Percentiles rank a stretch among this genome's conserved stretches.
Evolutionary conservation across 2,113 vertebrate genomes (phyloP).

Genomic region (Amphilophus citrinellus): DNA sequence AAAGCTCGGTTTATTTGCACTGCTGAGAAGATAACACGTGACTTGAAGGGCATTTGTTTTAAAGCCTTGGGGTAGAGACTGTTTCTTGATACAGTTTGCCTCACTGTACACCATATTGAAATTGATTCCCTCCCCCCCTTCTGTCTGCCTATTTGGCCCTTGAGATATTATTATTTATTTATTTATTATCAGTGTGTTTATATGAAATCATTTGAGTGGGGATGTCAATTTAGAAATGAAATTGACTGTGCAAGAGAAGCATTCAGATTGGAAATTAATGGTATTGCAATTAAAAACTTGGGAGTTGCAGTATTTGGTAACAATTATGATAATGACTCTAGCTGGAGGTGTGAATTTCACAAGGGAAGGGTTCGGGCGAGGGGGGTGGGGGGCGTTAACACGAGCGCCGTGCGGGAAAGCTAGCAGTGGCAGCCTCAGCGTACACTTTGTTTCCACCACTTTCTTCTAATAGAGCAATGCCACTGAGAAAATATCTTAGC

Average conservation of each 20-base stretch:
- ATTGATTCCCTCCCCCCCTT: conserved; percentile 37
- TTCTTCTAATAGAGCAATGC: conserved; percentile 55
- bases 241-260: conserved; percentile 74
- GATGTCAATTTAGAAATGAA: conserved; percentile 77
- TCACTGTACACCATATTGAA: conserved; percentile 61
- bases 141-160: conserved; percentile 62
- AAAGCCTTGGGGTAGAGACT: conserved; percentile 64
- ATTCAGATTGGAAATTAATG: conserved; percentile 80
- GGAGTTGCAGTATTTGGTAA: conserved; percentile 79
- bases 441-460: conserved; percentile 26
- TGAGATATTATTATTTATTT: conserved; percentile 49
- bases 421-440: conserved; percentile 22
- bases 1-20: conserved; percentile 74
- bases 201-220: conserved; percentile 76
- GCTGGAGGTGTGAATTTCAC: conserved; percentile 81
- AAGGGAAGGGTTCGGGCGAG: conserved; percentile 13
- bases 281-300: conserved; percentile 78
- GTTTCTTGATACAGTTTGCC: conserved; percentile 58
- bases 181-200: conserved; percentile 79
- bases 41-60: conserved; percentile 77
- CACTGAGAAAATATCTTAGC: conserved; percentile 47
- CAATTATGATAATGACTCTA: conserved; percentile 80
- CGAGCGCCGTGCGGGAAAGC: conserved; percentile 41
- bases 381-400: conserved; percentile 47
- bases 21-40: conserved; percentile 58